Base-by-base conservation (phyloP, 2,888 invertebrate genomes). In the Nemotelus nigrinus region DNA sequence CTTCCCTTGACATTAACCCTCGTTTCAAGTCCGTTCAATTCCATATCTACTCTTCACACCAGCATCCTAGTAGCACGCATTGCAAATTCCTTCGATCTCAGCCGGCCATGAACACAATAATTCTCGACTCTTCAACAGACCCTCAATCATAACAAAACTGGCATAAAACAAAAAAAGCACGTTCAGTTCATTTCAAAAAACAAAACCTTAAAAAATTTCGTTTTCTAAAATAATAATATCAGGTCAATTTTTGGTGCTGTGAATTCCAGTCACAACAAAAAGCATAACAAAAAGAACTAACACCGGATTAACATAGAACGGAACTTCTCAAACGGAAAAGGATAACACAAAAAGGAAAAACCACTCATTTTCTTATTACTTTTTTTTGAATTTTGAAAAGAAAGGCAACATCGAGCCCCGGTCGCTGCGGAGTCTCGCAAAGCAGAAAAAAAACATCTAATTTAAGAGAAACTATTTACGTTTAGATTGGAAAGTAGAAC, bases 231-330 rank as follows among this genome's bases (percentile, higher is more conserved):
- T 65, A 64, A 68, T 45, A 77, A 50, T 53, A 78, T 76, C 76
- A 74, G 68, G 76, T 63, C 57, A 60, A 68, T 72, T 78, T 78
- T 78, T 72, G 78, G 77, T 78, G 77, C 78, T 77, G 78, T 77
- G 78, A 78, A 78, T 78, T 78, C 78, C 64, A 77, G 77, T 78
- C 78, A 60, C 75, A 78, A 76, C 47, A 65, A 75, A 64, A 50
- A 76, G 71, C 50, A 77, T 74, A 63, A 75, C 44, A 65, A 63
- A 74, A 77, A 47, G 25, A 25, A 25, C 25, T 25, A 25, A 25
- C 25, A 25, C 25, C 25, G 25, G 25, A 25, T 25, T 25, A 25
- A 25, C 25, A 25, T 25, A 25, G 25, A 25, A 25, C 5, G 50
- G 50, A 50, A 50, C 8, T 50, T 50, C 50, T 8, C 50, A 5